Evolutionary conservation across 1,140 invertebrate species (phyloP).

Genomic region (Bemisia tabaci): DNA sequence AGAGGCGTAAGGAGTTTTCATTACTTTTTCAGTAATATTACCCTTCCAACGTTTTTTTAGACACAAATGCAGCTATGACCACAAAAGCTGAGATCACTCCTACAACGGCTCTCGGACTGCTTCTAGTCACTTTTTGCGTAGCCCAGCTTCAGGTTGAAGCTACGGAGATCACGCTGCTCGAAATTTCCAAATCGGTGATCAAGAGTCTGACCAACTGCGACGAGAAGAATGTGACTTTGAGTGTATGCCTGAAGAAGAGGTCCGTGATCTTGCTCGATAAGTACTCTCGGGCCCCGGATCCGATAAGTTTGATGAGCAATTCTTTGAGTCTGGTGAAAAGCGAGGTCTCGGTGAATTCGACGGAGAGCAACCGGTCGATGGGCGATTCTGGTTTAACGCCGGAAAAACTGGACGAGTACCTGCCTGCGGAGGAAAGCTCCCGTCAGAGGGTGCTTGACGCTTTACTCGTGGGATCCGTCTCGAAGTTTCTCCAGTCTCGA

Average conservation of each 20-base stretch:
- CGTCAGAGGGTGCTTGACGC: not conserved
- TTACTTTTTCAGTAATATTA: too few relatives aligned
- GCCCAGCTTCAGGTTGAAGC: not conserved
- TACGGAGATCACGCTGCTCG: not conserved
- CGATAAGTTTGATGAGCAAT: conserved; percentile 3
- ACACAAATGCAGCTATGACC: too few relatives aligned
- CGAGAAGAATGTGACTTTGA: not conserved
- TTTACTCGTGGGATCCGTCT: not conserved
- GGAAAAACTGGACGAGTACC: not conserved
- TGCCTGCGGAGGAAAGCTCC: not conserved
- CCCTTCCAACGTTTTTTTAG: too few relatives aligned
- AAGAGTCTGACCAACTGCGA: not conserved
- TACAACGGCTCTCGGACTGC: too few relatives aligned
- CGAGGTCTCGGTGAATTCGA: not conserved
- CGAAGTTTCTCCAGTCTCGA: not conserved
- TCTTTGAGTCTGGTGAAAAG: conserved; percentile 6
- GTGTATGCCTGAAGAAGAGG: not conserved
- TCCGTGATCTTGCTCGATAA: not conserved
- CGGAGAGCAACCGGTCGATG: not conserved
- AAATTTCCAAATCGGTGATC: not conserved
- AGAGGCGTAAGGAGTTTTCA: too few relatives aligned
- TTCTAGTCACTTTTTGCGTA: not conserved
- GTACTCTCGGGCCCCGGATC: conserved; percentile 4
- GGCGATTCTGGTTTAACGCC: not conserved
- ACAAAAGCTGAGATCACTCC: too few relatives aligned